A percentile compares a stretch with the other conserved stretches of the same genome.
phyloP scores from a whole-genome alignment of 2,888 invertebrate genomes.

The Furcula furcula region DNA sequence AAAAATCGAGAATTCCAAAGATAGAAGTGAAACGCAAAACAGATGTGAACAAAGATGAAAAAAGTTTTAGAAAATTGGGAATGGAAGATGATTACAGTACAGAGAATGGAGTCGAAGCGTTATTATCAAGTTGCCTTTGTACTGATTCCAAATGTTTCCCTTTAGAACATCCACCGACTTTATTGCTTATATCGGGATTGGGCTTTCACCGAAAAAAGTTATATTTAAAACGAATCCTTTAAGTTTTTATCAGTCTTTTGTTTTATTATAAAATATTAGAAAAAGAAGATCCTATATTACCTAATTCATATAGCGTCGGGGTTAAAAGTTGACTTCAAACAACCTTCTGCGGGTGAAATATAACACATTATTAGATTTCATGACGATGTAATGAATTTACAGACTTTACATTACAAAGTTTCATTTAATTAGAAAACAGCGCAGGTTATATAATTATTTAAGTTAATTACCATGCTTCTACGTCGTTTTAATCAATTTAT shows the following conservation, averaged over 20 bases:
- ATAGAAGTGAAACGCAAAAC: conserved; percentile 56
- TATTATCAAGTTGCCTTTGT: conserved; percentile 76
- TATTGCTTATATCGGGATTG: conserved; percentile 51
- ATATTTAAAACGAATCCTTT: conserved; percentile 57
- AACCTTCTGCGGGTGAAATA: too few species aligned
- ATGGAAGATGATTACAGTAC: conserved; percentile 77
- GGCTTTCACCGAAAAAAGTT: conserved; percentile 55
- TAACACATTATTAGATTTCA: too few species aligned
- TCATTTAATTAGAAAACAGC: background rate
- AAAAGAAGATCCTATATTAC: too few species aligned
- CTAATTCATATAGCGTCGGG: too few species aligned
- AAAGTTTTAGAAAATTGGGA: conserved; percentile 72
- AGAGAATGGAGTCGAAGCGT: conserved; percentile 71
- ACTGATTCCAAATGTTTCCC: conserved; percentile 70
- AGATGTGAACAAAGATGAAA: conserved; percentile 80
- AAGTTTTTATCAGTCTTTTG: conserved; percentile 47
- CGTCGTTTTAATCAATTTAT: conserved; percentile 34
- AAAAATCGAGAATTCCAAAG: conserved; percentile 67
- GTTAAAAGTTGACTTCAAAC: too few species aligned
- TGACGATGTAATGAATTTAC: too few species aligned
- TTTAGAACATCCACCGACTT: conserved; percentile 57
- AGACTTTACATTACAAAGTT: conserved; percentile 4
- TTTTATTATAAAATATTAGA: too few species aligned
- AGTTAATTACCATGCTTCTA: conserved; percentile 2
- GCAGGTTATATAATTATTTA: background rate